phyloP scores from a whole-genome alignment of 2,113 vertebrate species.

The Hipposideros armiger region DNA sequence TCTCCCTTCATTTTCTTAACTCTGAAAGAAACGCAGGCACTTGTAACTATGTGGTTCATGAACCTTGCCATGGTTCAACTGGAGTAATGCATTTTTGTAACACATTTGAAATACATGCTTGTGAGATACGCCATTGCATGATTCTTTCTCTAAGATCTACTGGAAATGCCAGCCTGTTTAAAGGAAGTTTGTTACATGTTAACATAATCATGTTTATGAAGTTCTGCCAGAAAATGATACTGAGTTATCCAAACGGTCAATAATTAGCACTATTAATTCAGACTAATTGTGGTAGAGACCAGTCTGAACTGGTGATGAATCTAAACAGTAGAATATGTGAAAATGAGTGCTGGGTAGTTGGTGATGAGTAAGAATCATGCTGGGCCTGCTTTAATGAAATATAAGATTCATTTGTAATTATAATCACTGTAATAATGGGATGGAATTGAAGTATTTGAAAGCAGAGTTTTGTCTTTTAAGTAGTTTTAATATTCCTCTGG shows the following conservation, averaged over 20 bases:
- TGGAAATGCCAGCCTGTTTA: constrained; percentile 44
- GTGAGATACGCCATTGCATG: background rate
- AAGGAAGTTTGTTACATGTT: constrained; percentile 43
- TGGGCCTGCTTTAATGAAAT: constrained; percentile 62
- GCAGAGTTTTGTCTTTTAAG: constrained; percentile 62
- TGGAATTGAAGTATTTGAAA: constrained; percentile 75
- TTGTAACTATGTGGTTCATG: constrained; percentile 30
- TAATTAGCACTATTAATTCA: constrained; percentile 35
- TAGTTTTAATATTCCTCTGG: constrained; percentile 60
- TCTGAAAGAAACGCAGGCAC: constrained; percentile 7
- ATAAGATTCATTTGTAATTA: constrained; percentile 70
- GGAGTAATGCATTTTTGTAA: constrained; percentile 38
- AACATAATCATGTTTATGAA: constrained; percentile 38
- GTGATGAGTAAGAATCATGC: constrained; percentile 59
- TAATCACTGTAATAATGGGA: constrained; percentile 72
- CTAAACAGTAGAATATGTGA: constrained; percentile 44
- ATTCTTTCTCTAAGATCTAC: constrained; percentile 28
- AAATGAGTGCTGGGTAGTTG: background rate
- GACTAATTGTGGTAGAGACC: constrained; percentile 27
- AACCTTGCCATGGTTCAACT: background rate
- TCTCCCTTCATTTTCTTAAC: constrained; percentile 3
- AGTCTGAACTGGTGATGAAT: constrained; percentile 29
- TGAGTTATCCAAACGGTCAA: constrained; percentile 44
- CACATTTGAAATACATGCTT: background rate
- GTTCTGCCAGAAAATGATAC: constrained; percentile 19